phyloP scores from a whole-genome alignment of 2,113 vertebrate genomes.

The Symphodus melops region DNA sequence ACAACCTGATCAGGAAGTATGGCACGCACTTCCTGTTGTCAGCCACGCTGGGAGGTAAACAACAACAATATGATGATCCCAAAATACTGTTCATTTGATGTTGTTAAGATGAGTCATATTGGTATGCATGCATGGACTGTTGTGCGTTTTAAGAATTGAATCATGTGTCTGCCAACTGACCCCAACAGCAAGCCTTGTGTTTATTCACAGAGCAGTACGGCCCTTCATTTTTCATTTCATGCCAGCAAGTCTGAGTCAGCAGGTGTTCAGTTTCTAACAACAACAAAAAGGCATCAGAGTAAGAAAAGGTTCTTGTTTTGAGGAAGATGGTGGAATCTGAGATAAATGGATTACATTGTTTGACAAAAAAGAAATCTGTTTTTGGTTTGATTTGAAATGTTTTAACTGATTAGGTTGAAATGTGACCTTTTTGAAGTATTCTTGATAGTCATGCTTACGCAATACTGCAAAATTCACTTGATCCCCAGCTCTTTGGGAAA shows the following conservation, averaged over 20 bases:
- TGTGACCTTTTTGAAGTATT: not conserved
- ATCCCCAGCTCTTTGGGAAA: too few relatives aligned
- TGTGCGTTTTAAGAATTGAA: not conserved
- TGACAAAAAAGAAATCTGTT: not conserved
- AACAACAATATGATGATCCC: not conserved
- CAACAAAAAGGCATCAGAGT: not conserved
- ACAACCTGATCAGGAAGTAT: conserved; percentile 98
- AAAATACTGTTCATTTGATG: not conserved
- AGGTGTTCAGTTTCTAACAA: not conserved
- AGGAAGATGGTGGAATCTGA: too few relatives aligned
- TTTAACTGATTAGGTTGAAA: too few relatives aligned
- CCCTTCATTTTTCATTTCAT: not conserved
- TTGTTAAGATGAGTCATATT: too few relatives aligned
- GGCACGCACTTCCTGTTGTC: conserved; percentile 96
- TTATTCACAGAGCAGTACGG: not conserved
- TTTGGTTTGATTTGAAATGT: not conserved
- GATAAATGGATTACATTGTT: too few relatives aligned
- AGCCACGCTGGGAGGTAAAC: conserved; percentile 95
- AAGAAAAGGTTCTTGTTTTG: not conserved
- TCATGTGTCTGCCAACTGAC: not conserved
- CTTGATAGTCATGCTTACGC: not conserved
- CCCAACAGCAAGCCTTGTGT: not conserved
- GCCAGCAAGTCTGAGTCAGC: not conserved
- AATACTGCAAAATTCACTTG: not conserved
- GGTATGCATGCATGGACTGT: not conserved